Evolutionary conservation across 2,113 vertebrate species (phyloP), one percentile per base, ranked within the genome.

Genomic region (Albula goreensis): DNA sequence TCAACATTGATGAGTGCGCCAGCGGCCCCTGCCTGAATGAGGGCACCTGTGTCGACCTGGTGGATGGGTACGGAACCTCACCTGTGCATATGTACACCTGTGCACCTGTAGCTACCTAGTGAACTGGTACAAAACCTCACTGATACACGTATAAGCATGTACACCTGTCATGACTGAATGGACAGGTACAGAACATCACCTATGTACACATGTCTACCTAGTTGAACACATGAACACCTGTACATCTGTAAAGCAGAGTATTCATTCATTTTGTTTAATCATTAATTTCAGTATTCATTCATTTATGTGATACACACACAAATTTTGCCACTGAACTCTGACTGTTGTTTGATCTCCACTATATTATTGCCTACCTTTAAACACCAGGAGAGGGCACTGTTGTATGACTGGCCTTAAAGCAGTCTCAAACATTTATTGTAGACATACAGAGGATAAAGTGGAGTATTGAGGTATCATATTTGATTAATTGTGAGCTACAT

Each of bases 21-120:
- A 96, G 95, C 91, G 94, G 93, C 31, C 96, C 96, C 0, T 97
- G 96, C 31, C 89, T 90, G n/a, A 92, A 93, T 50, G 88, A 90
- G 0, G 95, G 95, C 13, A 80, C 22, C 0, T 97, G 96, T 56
- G 91, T 87, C 0, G 94, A 97, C 91, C 92, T 93, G 48, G 17
- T 95, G 78, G 92, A 95, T 89, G 89, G 96, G 96, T 96, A 86
- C 50, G 83, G 48, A 80, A n/a, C 74, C 56, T 6, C 22, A 70
- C 2, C 31, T 41, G 31, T 41, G 31, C 60, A 22, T 5, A 66
- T 66, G 0, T 66, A 60, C 10, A 7, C 15, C 60, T 22, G 60
- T 66, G 15, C 31, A 41, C 31, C 31, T 41, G 31, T 41, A 41
- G 31, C 31, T 41, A 41, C 31, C 31, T 41, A 41, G 31, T 41